These are phyloP conservation scores for Ptiloglossa arizonensis DNA, from an alignment of 1,140 invertebrate species.

Conservation along the genomic window DNA sequence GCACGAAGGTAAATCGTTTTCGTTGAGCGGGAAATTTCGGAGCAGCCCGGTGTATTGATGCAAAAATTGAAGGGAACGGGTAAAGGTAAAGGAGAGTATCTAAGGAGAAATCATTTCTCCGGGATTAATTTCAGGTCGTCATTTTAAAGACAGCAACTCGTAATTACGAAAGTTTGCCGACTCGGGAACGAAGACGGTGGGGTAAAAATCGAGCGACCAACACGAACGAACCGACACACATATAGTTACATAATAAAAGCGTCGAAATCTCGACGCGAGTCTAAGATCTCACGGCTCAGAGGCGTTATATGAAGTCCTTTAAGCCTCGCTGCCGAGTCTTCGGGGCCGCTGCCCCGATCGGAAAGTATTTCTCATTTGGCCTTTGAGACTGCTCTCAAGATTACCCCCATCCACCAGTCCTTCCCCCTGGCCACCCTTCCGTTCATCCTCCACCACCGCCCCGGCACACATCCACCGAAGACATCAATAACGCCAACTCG, in stretches of 20 bases:
- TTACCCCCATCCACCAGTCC: constrained; percentile 62
- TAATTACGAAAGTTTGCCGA: constrained; percentile 32
- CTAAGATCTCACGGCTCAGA: constrained; percentile 60
- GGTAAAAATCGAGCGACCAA: constrained; percentile 46
- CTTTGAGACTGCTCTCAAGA: constrained; percentile 74
- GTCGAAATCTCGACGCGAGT: constrained; percentile 61
- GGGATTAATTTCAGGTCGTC: constrained; percentile 37
- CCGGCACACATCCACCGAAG: constrained; percentile 61
- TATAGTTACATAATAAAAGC: constrained; percentile 64
- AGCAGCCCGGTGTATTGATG: background rate
- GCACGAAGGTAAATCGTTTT: too few relatives aligned
- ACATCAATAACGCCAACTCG: constrained; percentile 66
- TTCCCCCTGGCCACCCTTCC: background rate
- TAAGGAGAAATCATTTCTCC: background rate
- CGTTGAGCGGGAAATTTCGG: too few relatives aligned
- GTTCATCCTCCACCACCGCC: background rate
- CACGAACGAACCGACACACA: constrained; percentile 4
- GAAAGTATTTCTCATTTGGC: constrained; percentile 80
- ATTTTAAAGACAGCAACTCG: constrained; percentile 38
- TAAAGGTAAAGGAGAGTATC: background rate
- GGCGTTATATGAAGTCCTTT: constrained; percentile 71
- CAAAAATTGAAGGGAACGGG: too few relatives aligned
- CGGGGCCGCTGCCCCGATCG: constrained; percentile 66
- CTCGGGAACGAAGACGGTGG: too few relatives aligned
- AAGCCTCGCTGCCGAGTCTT: constrained; percentile 60